These are phyloP conservation scores for Stramonita haemastoma DNA, from an alignment of 2,888 invertebrate species.

Conservation along the genomic window DNA sequence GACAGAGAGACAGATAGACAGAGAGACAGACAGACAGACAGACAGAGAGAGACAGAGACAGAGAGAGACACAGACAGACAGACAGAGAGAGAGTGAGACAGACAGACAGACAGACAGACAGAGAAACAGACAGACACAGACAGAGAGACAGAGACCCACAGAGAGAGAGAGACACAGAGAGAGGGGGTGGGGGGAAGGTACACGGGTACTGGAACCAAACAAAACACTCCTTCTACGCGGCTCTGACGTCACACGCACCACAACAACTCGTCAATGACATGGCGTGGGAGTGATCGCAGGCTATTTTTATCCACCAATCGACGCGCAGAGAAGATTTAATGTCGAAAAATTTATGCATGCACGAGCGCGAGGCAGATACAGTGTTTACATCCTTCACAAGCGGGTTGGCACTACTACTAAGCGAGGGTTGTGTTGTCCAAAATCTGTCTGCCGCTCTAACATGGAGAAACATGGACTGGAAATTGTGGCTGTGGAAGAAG, in stretches of 20 bases:
- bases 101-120: neutral
- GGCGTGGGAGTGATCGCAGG: neutral
- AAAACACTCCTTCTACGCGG: neutral
- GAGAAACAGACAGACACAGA: neutral
- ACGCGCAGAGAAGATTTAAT: neutral
- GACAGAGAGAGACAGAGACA: neutral
- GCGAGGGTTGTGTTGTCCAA: neutral
- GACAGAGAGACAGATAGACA: too few relatives aligned
- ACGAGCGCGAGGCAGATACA: neutral
- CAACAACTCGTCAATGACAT: constrained; percentile 16
- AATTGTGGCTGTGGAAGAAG: constrained; percentile 45
- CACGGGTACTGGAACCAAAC: neutral
- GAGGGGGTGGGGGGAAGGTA: neutral
- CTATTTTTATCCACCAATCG: constrained; percentile 19
- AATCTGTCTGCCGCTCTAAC: neutral
- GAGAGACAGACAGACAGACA: neutral
- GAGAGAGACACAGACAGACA: neutral
- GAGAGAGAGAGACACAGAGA: neutral
- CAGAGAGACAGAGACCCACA: neutral
- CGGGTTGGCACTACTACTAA: too few relatives aligned
- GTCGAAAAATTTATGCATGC: constrained; percentile 22
- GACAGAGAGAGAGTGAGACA: neutral
- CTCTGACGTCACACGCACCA: constrained; percentile 15
- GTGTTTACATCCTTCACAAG: constrained; percentile 7
- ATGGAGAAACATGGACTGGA: constrained; percentile 42